phyloP scores from a whole-genome alignment of 2,113 vertebrate species.

The human region GRCh38 chr1:2393001-2393500 shows the following conservation, averaged over 20 bases:
- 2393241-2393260: rapidly evolving
- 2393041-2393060: background rate
- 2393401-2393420: too few species aligned
- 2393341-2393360: background rate
- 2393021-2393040: background rate
- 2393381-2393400: background rate
- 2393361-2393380: background rate
- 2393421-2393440: background rate
- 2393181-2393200: background rate
- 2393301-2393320: background rate
- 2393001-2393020: background rate
- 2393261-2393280: background rate
- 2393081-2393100: background rate
- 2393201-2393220: rapidly evolving
- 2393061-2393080: background rate
- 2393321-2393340: background rate
- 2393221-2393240: rapidly evolving
- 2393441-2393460: background rate
- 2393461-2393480: background rate
- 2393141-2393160: rapidly evolving
- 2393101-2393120: too few species aligned
- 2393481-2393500: background rate
- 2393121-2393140: rapidly evolving
- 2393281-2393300: background rate
- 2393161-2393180: background rate